phyloP scores from a whole-genome alignment of 1,140 invertebrate genomes.

The Drosophila tristis region DNA sequence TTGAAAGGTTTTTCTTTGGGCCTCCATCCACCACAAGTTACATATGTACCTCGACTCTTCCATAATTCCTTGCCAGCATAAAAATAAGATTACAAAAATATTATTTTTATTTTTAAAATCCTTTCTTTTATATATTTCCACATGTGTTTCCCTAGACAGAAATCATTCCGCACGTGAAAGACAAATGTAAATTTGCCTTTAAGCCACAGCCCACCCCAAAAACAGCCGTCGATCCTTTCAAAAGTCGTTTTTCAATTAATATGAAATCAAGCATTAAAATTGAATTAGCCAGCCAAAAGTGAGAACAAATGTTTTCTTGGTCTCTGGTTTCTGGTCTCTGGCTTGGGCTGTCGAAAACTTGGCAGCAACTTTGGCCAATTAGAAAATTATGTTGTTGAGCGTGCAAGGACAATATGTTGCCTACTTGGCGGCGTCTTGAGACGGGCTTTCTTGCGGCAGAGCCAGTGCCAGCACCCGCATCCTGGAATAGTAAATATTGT shows the following conservation, averaged over 20 bases:
- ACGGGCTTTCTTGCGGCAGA: neutral
- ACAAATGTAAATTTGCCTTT: neutral
- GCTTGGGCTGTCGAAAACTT: slow-evolving; percentile 50
- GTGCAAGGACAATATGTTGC: slow-evolving; percentile 77
- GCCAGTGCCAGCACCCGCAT: slow-evolving; percentile 24
- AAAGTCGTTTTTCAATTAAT: slow-evolving; percentile 81
- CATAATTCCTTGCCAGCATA: no score
- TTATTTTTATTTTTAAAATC: no score
- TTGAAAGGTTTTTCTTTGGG: no score
- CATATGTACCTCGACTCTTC: no score
- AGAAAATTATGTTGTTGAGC: slow-evolving; percentile 68
- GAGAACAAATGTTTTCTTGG: slow-evolving; percentile 51
- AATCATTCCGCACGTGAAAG: no score
- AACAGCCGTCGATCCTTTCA: neutral
- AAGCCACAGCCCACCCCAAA: no score
- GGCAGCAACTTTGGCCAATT: slow-evolving; percentile 76
- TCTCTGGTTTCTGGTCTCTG: slow-evolving; percentile 5
- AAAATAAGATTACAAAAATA: no score
- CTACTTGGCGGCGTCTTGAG: slow-evolving; percentile 51
- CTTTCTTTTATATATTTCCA: no score
- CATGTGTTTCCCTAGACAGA: no score
- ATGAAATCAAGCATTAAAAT: slow-evolving; percentile 84
- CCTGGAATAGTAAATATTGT: slow-evolving; percentile 70
- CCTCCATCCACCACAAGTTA: no score
- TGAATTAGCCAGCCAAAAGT: slow-evolving; percentile 78